Evolutionary conservation across 2,888 invertebrate genomes (phyloP).

Genomic region (Nomada ruficornis): DNA sequence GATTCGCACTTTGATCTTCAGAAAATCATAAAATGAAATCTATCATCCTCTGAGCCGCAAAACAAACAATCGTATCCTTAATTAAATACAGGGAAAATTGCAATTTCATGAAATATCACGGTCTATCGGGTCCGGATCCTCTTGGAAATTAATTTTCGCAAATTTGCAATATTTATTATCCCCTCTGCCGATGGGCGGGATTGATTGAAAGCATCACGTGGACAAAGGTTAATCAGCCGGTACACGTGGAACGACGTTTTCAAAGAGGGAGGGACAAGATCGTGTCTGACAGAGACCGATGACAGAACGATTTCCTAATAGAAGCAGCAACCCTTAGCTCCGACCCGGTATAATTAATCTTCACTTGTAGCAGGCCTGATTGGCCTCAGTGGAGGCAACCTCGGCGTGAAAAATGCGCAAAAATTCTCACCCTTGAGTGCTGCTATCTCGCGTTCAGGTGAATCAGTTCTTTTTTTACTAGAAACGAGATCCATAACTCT

Average conservation of each 20-base stretch:
- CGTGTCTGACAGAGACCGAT: slow-evolving; percentile 64
- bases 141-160: background rate
- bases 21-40: too few relatives aligned
- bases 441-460: background rate
- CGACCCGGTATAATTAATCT: slow-evolving; percentile 60
- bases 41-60: too few relatives aligned
- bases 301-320: slow-evolving; percentile 51
- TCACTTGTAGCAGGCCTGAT: slow-evolving; percentile 19
- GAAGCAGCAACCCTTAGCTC: slow-evolving; percentile 23
- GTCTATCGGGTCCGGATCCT: background rate
- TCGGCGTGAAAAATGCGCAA: slow-evolving; percentile 30
- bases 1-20: too few relatives aligned
- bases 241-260: slow-evolving; percentile 35
- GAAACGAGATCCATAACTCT: background rate
- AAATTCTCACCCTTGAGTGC: background rate
- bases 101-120: background rate
- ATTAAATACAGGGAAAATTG: background rate
- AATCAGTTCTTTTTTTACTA: background rate
- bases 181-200: background rate
- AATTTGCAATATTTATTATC: slow-evolving; percentile 23
- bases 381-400: slow-evolving; percentile 17
- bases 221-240: slow-evolving; percentile 40
- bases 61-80: too few relatives aligned
- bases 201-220: slow-evolving; percentile 3
- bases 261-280: slow-evolving; percentile 41